A percentile compares a stretch with the other conserved stretches of the same genome.
Conservation (phyloP, 2,888 invertebrate species). For the Zaprionus obscuricornis region DNA sequence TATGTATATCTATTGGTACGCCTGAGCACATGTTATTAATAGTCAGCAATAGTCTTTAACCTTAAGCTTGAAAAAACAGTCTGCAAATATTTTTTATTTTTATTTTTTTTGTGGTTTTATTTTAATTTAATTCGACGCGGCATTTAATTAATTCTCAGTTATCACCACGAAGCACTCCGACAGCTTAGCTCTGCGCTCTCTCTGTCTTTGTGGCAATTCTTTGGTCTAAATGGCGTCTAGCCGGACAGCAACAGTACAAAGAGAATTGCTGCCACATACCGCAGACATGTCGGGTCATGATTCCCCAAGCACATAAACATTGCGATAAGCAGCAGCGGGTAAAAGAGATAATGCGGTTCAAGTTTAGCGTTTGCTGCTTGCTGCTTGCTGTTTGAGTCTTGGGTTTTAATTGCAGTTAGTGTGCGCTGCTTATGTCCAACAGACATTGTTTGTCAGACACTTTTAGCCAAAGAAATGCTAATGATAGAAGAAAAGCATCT, state of each 20-base stretch:
- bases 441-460: slow-evolving; percentile 42
- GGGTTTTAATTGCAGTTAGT: no score
- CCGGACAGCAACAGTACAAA: slow-evolving; percentile 53
- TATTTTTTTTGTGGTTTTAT: slow-evolving; percentile 22
- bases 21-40: slow-evolving; percentile 45
- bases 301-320: slow-evolving; percentile 45
- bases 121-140: slow-evolving; percentile 62
- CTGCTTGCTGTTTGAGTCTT: slow-evolving; percentile 20
- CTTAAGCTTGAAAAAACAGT: slow-evolving; percentile 18
- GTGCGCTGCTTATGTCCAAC: no score
- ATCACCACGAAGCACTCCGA: slow-evolving; percentile 68
- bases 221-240: slow-evolving; percentile 60
- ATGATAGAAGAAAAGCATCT: no score
- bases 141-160: slow-evolving; percentile 82
- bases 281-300: slow-evolving; percentile 52
- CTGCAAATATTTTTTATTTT: slow-evolving; percentile 17
- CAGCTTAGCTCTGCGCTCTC: slow-evolving; percentile 45
- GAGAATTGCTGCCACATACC: slow-evolving; percentile 64
- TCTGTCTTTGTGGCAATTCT: slow-evolving; percentile 38
- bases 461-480: slow-evolving; percentile 1
- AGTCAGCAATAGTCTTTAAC: slow-evolving; percentile 15
- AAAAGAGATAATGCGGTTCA: slow-evolving; percentile 57
- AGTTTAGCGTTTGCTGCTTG: slow-evolving; percentile 63
- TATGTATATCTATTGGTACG: slow-evolving; percentile 3
- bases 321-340: slow-evolving; percentile 31